Evolutionary conservation across 2,113 vertebrate genomes (phyloP), one percentile per base, ranked within the genome.

Genomic region (Hirundichthys speculiger): DNA sequence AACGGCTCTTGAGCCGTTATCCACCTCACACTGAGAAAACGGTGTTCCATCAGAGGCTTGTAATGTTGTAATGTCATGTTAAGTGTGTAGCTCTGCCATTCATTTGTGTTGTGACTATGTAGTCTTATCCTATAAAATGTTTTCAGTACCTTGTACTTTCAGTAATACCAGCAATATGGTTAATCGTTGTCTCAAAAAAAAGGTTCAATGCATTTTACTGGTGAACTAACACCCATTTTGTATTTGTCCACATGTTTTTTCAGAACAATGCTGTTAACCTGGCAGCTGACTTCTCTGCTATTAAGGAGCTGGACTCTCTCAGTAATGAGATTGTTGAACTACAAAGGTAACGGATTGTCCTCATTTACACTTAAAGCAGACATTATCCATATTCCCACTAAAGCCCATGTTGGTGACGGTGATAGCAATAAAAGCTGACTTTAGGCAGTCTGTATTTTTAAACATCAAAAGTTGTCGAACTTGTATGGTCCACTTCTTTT

Each of bases 261-360:
- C 93, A 98, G 97, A 93, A 69, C 83, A 86, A 89, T 55, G 61
- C 86, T 64, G 86, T 22, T 41, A 95, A 93, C 91, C 90, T 94
- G 75, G 90, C 94, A 61, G 95, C 97, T 59, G 98, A 99, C 90
- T 99, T 99, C 89, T 99, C 97, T 78, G 98, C 98, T 77, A 99
- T 99, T 91, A 99, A 99, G 85, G 98, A 99, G 75, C 92, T 99
- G 75, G 98, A 99, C 90, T 94, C 96, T 0, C 94, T 99, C 82
- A 98, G 94, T 89, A 99, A 99, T 65, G 98, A 99, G 92, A 99
- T 99, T 82, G 91, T 97, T 60, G 98, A 99, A 66, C 89, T 99
- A 56, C 97, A 99, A 88, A 95, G 93, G 98, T 99, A 91, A 53
- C 89, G 76, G 10, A 1, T 69, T 53, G 6, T 41, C 61, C 11